These are phyloP conservation scores for Heliothis virescens DNA, from an alignment of 1,140 invertebrate species.

Conservation along the genomic window DNA sequence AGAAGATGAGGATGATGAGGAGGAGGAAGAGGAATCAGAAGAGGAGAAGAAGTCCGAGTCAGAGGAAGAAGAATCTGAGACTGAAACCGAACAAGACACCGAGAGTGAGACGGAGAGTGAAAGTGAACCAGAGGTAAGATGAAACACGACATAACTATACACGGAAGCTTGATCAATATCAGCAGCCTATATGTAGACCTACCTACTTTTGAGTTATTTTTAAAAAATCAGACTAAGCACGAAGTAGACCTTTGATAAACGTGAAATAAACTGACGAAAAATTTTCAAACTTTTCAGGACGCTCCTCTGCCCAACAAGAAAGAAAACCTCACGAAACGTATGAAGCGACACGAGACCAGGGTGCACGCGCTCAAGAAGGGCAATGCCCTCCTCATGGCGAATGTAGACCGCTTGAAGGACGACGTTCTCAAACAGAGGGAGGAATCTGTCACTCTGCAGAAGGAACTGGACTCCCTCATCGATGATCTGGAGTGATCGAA, in stretches of 20 bases:
- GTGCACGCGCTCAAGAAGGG: constrained; percentile 93
- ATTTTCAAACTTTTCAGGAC: constrained; percentile 83
- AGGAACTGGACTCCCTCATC: constrained; percentile 93
- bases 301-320: constrained; percentile 89
- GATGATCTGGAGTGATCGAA: constrained; percentile 87
- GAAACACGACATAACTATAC: not conserved
- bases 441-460: constrained; percentile 90
- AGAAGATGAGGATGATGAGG: constrained; percentile 90
- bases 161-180: no score
- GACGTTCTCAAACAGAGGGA: constrained; percentile 93
- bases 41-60: constrained; percentile 88
- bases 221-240: no score
- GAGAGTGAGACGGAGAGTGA: constrained; percentile 88
- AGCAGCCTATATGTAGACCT: no score
- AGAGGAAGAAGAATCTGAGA: constrained; percentile 88
- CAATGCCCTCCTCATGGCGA: constrained; percentile 94
- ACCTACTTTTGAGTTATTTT: no score
- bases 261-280: not conserved
- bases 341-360: constrained; percentile 92
- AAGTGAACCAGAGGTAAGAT: constrained; percentile 88
- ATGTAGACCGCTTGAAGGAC: constrained; percentile 94
- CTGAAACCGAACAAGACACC: constrained; percentile 87
- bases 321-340: constrained; percentile 87
- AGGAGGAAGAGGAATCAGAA: constrained; percentile 89
- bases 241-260: no score